These are phyloP conservation scores for Terebella lapidaria DNA, from an alignment of 2,888 invertebrate species.

Conservation along the genomic window DNA sequence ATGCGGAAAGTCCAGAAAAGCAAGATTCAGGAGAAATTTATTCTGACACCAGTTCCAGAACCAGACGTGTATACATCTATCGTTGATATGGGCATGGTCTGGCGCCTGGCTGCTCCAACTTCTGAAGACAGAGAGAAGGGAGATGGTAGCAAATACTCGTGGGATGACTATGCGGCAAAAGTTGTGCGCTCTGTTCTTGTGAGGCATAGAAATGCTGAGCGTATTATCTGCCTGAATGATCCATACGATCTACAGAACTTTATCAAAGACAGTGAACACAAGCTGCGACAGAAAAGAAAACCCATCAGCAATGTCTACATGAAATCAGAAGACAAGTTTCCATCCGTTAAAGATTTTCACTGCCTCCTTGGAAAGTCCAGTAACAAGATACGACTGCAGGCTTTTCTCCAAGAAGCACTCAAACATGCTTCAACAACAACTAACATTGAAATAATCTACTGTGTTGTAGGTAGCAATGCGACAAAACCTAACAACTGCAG, in stretches of 20 bases:
- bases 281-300: neutral
- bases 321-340: neutral
- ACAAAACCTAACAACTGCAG: no score
- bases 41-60: neutral
- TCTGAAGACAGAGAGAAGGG: neutral
- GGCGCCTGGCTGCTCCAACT: neutral
- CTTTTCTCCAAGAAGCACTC: no score
- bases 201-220: neutral
- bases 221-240: neutral
- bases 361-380: neutral
- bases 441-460: no score
- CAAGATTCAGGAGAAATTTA: neutral
- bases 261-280: conserved; percentile 1
- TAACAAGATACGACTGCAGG: neutral
- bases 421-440: no score
- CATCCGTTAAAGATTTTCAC: neutral
- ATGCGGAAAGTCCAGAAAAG: neutral
- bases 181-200: neutral
- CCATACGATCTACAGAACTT: neutral
- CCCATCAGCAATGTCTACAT: neutral
- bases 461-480: no score
- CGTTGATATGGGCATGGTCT: neutral
- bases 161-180: neutral
- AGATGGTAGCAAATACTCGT: neutral
- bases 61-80: neutral